Conservation (phyloP, 2,113 vertebrate genomes). For the Misgurnus anguillicaudatus region DNA sequence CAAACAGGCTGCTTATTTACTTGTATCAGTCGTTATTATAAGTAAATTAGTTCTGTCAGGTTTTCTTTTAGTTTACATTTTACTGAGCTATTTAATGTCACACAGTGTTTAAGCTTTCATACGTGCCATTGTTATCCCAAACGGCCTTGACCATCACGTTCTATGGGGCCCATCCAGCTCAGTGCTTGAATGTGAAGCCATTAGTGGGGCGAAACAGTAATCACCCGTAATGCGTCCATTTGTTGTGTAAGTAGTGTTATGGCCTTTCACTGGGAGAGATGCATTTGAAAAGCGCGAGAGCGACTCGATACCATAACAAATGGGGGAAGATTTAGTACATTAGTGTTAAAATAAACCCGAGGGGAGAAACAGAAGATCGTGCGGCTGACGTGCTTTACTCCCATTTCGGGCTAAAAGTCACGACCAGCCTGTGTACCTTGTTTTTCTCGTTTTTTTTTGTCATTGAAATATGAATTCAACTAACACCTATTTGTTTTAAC, state of each 20-base stretch:
- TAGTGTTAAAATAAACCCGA: slow-evolving; percentile 71
- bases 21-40: slow-evolving; percentile 31
- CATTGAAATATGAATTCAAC: slow-evolving; percentile 23
- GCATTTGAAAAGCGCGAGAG: slow-evolving; percentile 74
- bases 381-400: slow-evolving; percentile 1
- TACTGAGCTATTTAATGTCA: slow-evolving; percentile 70
- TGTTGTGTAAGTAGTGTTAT: slow-evolving; percentile 77
- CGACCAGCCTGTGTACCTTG: slow-evolving; percentile 50
- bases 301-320: slow-evolving; percentile 68
- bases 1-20: slow-evolving; percentile 7
- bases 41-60: slow-evolving; percentile 59
- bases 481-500: slow-evolving; percentile 58
- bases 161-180: slow-evolving; percentile 66
- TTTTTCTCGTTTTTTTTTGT: slow-evolving; percentile 3
- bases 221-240: slow-evolving; percentile 76
- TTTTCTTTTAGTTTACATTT: slow-evolving; percentile 51
- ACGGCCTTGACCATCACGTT: slow-evolving; percentile 71
- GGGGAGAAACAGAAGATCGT: slow-evolving; percentile 51
- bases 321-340: slow-evolving; percentile 64
- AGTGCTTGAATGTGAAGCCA: slow-evolving; percentile 72
- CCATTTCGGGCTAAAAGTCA: slow-evolving; percentile 9
- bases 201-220: slow-evolving; percentile 76
- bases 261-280: slow-evolving; percentile 65
- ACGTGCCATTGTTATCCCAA: slow-evolving; percentile 62
- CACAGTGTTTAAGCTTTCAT: slow-evolving; percentile 70